These are phyloP conservation scores for Trissolcus japonicus DNA, from an alignment of 2,888 invertebrate genomes.

Conservation along the genomic window DNA sequence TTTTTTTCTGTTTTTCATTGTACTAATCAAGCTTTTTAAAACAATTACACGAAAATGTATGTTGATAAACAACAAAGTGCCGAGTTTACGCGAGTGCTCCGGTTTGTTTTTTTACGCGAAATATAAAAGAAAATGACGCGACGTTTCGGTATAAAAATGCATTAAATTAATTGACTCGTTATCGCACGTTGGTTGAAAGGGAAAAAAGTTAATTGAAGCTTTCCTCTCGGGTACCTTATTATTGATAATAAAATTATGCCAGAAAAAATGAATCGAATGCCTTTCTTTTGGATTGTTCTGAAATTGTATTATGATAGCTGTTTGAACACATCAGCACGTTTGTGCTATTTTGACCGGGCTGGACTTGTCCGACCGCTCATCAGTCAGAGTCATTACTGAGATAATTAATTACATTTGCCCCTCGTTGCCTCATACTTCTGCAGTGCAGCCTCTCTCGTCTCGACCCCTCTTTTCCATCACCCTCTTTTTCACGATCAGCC, in stretches of 20 bases:
- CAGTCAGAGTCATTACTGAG: conserved; percentile 82
- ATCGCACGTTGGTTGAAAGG: neutral
- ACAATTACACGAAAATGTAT: conserved; percentile 44
- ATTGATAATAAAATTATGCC: neutral
- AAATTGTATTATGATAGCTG: conserved; percentile 54
- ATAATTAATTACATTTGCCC: conserved; percentile 82
- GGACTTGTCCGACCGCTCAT: conserved; percentile 78
- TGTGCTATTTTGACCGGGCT: conserved; percentile 74
- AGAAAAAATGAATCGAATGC: conserved; percentile 21
- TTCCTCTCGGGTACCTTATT: neutral
- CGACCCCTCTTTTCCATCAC: conserved; percentile 60
- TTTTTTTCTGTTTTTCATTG: conserved; percentile 63
- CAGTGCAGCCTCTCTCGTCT: conserved; percentile 57
- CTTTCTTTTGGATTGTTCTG: conserved; percentile 43
- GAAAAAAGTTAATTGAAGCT: neutral
- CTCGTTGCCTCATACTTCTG: conserved; percentile 77
- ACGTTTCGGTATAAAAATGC: conserved; percentile 23
- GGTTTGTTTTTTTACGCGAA: conserved; percentile 8
- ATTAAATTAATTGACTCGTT: conserved; percentile 41
- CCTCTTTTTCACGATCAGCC: conserved; percentile 61
- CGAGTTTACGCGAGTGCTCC: neutral
- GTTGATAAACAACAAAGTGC: conserved; percentile 40
- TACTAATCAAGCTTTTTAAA: conserved; percentile 50
- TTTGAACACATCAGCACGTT: conserved; percentile 68
- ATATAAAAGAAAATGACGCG: conserved; percentile 30